Evolutionary conservation across 2,113 vertebrate species (phyloP), one percentile per base, ranked within the genome.

Genomic region (Chaetops frenatus): DNA sequence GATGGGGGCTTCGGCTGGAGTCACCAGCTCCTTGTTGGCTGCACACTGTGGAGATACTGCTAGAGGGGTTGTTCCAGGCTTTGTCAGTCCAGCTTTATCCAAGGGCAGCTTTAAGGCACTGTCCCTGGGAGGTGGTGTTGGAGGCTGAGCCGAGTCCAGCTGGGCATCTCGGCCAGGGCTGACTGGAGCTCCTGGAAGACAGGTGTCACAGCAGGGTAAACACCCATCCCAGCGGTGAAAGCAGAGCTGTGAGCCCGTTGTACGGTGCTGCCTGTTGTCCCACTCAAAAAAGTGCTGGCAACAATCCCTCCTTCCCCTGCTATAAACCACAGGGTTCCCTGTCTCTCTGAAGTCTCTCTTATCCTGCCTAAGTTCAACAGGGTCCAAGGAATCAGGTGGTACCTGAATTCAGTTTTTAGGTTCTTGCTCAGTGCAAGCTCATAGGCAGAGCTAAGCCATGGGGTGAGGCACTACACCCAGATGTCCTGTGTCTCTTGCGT

Each of bases 1-100:
- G 96, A 99, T 83, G 19, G 99, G 99, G 1, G 99, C 99, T 45
- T 99, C 99, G 0, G 99, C 99, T 6, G 97, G 98, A 23, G 98
- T 96, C 53, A 98, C 96, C 12, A 92, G 96, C 16, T 98, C 98
- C 11, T 97, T 97, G 61, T 97, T 96, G 76, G 97, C 88, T 4
- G 97, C 96, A 95, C 99, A 99, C 86, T 98, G 98, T 3, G 95
- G 81, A 58, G 98, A 97, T 2, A 92, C 85, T 54, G 97, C 96
- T 77, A 97, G 97, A 0, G 88, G 97, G 1, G 98, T 79, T 0
- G 97, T 90, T 4, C 88, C 97, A 7, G 98, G 97, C 61, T 87
- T 96, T 29, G 95, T 97, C 44, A 98, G 92, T 9, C 96, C 97
- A 4, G 95, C 92, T 91, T 94, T 98, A 76, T 98, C 80, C 51